These are phyloP conservation scores for Datnioides undecimradiatus DNA, from an alignment of 2,113 vertebrate genomes.

Conservation along the genomic window DNA sequence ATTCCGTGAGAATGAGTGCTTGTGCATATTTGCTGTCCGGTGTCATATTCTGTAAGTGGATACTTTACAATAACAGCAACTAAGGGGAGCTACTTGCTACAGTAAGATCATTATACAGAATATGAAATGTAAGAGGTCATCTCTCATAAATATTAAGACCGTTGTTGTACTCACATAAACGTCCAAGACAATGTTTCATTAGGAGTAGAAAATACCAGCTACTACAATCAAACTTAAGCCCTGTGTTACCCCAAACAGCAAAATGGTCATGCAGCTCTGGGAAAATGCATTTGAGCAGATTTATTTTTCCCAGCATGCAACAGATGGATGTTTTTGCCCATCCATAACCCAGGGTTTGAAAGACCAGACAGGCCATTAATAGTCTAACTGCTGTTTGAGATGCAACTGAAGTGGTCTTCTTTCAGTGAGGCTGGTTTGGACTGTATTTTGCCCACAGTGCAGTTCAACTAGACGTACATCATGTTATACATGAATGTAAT, in stretches of 20 bases:
- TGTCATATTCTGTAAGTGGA: constrained; percentile 27
- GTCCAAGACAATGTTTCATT: constrained; percentile 3
- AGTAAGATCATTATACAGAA: not conserved
- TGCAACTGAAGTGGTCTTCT: not conserved
- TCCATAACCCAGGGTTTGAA: not conserved
- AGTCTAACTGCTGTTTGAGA: not conserved
- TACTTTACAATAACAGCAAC: not conserved
- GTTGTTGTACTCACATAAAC: not conserved
- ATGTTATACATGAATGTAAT: no score
- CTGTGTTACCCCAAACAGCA: not conserved
- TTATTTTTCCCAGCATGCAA: constrained; percentile 4
- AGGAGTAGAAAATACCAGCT: not conserved
- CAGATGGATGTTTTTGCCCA: not conserved
- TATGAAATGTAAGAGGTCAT: constrained; percentile 11
- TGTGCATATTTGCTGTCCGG: constrained; percentile 35
- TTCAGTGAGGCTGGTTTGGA: constrained; percentile 1
- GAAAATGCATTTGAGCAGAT: constrained; percentile 11
- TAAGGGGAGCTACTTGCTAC: constrained; percentile 3
- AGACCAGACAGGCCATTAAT: not conserved
- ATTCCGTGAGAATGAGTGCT: constrained; percentile 25
- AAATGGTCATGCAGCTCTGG: not conserved
- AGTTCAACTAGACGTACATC: not conserved
- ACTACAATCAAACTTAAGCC: not conserved
- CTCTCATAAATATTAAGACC: not conserved
- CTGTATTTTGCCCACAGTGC: not conserved